Conservation (phyloP, 2,797 vertebrate genomes). For the Benthosema pterotum region DNA sequence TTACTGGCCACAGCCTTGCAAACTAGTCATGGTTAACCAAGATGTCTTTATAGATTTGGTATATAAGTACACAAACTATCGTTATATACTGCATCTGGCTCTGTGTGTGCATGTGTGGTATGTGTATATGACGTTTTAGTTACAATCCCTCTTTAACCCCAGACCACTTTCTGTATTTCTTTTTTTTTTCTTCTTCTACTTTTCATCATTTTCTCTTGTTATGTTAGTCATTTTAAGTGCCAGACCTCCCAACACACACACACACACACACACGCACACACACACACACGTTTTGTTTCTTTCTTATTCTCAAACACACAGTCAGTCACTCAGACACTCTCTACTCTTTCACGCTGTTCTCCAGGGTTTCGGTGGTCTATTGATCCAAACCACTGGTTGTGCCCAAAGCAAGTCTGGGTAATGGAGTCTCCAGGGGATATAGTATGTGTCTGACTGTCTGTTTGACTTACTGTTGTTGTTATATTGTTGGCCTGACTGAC, state of each 20-base stretch:
- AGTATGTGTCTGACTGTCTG: slow-evolving; percentile 24
- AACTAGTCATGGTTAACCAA: slow-evolving; percentile 49
- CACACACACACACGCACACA: too few species aligned
- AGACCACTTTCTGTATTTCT: slow-evolving; percentile 30
- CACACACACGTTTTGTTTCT: background rate
- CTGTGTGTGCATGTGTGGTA: slow-evolving; percentile 9
- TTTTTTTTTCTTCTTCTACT: slow-evolving; percentile 35
- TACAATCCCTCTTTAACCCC: slow-evolving; percentile 21
- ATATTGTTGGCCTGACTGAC: slow-evolving; percentile 21
- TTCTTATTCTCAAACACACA: slow-evolving; percentile 21
- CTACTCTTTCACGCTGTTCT: background rate
- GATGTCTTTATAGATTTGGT: slow-evolving; percentile 38
- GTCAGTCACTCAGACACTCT: slow-evolving; percentile 5
- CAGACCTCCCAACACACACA: slow-evolving; percentile 7
- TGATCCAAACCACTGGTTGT: slow-evolving; percentile 31
- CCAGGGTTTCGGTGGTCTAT: background rate
- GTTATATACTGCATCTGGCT: slow-evolving; percentile 45
- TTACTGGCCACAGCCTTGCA: slow-evolving; percentile 41
- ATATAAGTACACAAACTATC: slow-evolving; percentile 35
- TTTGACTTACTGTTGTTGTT: too few species aligned
- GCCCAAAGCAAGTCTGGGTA: slow-evolving; percentile 18
- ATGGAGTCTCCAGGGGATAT: slow-evolving; percentile 30
- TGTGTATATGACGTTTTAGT: slow-evolving; percentile 9
- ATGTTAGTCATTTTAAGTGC: slow-evolving; percentile 37
- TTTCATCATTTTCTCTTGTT: slow-evolving; percentile 32